Evolutionary conservation across 2,113 vertebrate genomes (phyloP).

Genomic region (Accipiter virgatus): DNA sequence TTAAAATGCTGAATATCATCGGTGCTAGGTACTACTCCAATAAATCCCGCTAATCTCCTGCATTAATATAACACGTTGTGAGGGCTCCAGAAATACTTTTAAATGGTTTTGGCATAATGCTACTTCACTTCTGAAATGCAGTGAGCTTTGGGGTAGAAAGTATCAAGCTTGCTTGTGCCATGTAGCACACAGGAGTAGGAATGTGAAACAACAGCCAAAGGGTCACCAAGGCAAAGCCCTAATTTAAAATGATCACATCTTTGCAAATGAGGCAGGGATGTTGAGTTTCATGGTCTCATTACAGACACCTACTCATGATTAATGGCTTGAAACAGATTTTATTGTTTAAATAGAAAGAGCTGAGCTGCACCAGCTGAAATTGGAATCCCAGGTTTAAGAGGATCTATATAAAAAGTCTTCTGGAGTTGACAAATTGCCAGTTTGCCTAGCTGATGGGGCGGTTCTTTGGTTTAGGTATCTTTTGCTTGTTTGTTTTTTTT

Average conservation of each 20-base stretch:
- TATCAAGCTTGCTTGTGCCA: neutral
- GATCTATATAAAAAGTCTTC: neutral
- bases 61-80: neutral
- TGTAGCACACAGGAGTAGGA: neutral
- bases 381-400: neutral
- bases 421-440: neutral
- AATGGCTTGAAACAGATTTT: slow-evolving; percentile 22
- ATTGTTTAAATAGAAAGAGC: neutral
- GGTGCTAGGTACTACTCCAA: neutral
- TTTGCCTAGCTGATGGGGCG: neutral
- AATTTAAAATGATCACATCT: neutral
- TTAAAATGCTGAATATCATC: neutral
- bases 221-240: neutral
- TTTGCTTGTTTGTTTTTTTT: neutral
- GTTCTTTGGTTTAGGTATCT: neutral
- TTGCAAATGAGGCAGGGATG: neutral
- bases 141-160: neutral
- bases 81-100: neutral
- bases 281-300: slow-evolving; percentile 1
- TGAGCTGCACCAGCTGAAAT: neutral
- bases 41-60: neutral
- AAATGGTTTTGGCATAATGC: neutral
- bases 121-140: neutral
- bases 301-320: slow-evolving; percentile 4
- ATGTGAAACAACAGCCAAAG: neutral